Percentiles rank a stretch among this genome's conserved stretches.
Evolutionary conservation across 2,113 vertebrate species (phyloP).

Genomic region (Coturnix japonica): DNA sequence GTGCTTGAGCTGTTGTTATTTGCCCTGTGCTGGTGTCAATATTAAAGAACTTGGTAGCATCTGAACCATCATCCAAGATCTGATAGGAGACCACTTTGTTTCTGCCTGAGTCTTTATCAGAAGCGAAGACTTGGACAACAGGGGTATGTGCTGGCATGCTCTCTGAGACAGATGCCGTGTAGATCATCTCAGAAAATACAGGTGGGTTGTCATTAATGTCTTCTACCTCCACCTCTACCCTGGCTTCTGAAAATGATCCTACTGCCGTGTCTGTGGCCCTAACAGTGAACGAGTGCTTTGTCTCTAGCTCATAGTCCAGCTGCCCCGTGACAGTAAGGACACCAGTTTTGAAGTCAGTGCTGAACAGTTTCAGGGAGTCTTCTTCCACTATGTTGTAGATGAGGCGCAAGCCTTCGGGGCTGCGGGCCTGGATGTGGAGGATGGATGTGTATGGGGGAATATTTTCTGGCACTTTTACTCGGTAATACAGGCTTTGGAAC

Average conservation of each 20-base stretch:
- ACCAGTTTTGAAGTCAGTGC: slow-evolving; percentile 93
- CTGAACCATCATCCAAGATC: slow-evolving; percentile 81
- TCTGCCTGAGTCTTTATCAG: slow-evolving; percentile 87
- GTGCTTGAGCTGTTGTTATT: slow-evolving; percentile 83
- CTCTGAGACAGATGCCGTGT: slow-evolving; percentile 80
- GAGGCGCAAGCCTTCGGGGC: slow-evolving; percentile 92
- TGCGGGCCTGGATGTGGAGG: slow-evolving; percentile 94
- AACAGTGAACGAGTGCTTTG: slow-evolving; percentile 84
- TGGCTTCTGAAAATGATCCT: slow-evolving; percentile 91
- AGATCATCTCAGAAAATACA: slow-evolving; percentile 81
- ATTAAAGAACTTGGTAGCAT: slow-evolving; percentile 84
- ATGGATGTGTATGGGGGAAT: slow-evolving; percentile 89
- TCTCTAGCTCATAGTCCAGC: slow-evolving; percentile 89
- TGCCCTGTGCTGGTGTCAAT: slow-evolving; percentile 85
- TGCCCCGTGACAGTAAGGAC: slow-evolving; percentile 88
- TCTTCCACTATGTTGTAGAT: slow-evolving; percentile 94
- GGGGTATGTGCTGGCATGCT: slow-evolving; percentile 85
- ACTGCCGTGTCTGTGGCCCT: slow-evolving; percentile 91
- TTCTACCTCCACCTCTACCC: slow-evolving; percentile 90
- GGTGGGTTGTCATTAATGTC: slow-evolving; percentile 94
- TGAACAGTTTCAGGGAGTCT: slow-evolving; percentile 86
- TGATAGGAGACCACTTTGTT: slow-evolving; percentile 88
- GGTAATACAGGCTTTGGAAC: slow-evolving; percentile 92
- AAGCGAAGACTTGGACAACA: slow-evolving; percentile 85
- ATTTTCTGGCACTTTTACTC: slow-evolving; percentile 91